These are phyloP conservation scores for Rapana venosa DNA, from an alignment of 2,888 invertebrate species.

Conservation along the genomic window DNA sequence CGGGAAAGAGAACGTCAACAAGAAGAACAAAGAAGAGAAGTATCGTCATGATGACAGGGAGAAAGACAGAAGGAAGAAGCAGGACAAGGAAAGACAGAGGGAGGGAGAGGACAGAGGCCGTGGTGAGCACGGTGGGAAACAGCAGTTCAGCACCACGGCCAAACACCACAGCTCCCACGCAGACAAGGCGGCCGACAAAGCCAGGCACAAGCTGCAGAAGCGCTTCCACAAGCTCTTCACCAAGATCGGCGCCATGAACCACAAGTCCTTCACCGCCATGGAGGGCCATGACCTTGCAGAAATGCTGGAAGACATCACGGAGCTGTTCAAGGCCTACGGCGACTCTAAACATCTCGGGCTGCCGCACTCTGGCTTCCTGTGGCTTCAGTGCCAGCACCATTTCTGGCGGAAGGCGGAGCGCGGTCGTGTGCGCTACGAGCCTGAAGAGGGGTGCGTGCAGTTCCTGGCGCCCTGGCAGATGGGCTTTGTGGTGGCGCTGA, in stretches of 20 bases:
- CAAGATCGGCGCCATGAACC: slow-evolving; percentile 3
- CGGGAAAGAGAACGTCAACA: too few species aligned
- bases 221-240: slow-evolving; percentile 24
- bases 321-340: not conserved
- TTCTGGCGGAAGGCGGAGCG: not conserved
- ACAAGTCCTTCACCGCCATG: not conserved
- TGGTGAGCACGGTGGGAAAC: too few species aligned
- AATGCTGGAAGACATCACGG: not conserved
- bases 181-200: slow-evolving; percentile 18
- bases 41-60: not conserved
- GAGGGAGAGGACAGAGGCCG: not conserved
- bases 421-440: not conserved
- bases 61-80: not conserved
- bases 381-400: slow-evolving; percentile 23
- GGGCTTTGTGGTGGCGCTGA: not conserved
- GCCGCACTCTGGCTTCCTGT: not conserved
- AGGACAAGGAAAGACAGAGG: not conserved
- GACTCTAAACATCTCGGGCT: not conserved
- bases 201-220: slow-evolving; percentile 7
- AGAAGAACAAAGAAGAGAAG: not conserved
- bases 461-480: slow-evolving; percentile 32
- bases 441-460: not conserved
- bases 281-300: not conserved
- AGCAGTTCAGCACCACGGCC: slow-evolving; percentile 16
- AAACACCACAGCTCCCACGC: slow-evolving; percentile 23